Conservation (phyloP, 1,140 invertebrate genomes). For the Bombus soroeensis region DNA sequence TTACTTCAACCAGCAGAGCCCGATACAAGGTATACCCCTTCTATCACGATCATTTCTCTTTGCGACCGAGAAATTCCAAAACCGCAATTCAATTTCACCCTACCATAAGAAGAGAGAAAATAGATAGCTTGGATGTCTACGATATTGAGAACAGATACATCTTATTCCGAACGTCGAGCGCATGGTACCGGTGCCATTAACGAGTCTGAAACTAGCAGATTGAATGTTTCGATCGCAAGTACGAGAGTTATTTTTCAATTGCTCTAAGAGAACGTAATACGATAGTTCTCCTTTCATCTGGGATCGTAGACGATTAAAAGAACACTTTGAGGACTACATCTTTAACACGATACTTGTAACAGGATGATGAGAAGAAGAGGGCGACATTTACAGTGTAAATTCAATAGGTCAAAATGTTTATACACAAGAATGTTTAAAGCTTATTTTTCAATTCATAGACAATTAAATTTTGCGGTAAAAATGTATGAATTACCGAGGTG, state of each 20-base stretch:
- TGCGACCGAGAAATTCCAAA: not conserved
- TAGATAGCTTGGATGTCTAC: not conserved
- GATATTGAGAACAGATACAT: not conserved
- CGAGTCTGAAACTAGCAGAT: not conserved
- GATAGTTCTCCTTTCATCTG: not conserved
- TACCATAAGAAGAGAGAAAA: not conserved
- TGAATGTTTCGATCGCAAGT: not conserved
- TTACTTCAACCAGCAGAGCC: not conserved
- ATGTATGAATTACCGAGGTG: too few species aligned
- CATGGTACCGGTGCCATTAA: not conserved
- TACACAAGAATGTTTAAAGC: too few species aligned
- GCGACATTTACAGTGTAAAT: fast-evolving
- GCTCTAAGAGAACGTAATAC: not conserved
- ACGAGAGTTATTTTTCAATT: not conserved
- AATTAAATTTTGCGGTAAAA: too few species aligned
- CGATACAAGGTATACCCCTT: not conserved
- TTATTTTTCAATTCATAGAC: too few species aligned
- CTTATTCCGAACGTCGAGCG: not conserved
- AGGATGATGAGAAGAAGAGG: not conserved
- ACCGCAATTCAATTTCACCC: not conserved
- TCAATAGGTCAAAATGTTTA: too few species aligned
- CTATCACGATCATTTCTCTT: not conserved
- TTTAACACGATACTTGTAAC: not conserved
- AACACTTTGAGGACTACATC: not conserved
- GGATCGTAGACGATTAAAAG: not conserved